A percentile compares a stretch with the other conserved stretches of the same genome.
These are phyloP conservation scores for Apodemus sylvaticus DNA, from an alignment of 2,113 vertebrate genomes.

Conservation along the genomic window DNA sequence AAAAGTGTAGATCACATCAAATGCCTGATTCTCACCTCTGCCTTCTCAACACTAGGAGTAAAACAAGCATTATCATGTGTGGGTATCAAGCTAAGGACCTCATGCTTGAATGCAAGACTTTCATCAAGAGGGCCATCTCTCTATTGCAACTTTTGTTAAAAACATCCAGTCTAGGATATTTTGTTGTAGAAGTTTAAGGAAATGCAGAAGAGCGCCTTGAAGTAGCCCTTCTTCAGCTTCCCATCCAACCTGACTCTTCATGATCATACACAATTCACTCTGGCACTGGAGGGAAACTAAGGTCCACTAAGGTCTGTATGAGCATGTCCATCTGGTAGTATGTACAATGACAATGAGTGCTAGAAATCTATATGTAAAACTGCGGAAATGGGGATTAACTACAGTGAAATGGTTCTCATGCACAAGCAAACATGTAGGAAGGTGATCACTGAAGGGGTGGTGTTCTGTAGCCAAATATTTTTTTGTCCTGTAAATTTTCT, in stretches of 20 bases:
- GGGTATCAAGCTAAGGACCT: neutral
- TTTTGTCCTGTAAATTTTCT: neutral
- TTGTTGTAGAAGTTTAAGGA: neutral
- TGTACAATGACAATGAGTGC: neutral
- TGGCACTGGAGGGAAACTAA: neutral
- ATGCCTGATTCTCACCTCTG: neutral
- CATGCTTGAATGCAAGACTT: neutral
- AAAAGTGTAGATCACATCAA: neutral
- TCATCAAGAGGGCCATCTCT: neutral
- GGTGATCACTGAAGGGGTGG: neutral
- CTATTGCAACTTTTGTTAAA: neutral
- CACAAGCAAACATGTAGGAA: neutral
- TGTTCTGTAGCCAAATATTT: neutral
- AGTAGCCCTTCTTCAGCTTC: neutral
- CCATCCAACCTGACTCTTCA: neutral
- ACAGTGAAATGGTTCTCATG: neutral
- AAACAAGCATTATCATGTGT: neutral
- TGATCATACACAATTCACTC: fast-evolving
- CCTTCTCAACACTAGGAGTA: neutral
- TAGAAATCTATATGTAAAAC: neutral
- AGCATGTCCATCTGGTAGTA: neutral
- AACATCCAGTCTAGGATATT: neutral
- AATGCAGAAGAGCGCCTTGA: neutral
- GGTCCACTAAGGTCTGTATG: fast-evolving
- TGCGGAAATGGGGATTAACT: neutral